phyloP scores from a whole-genome alignment of 2,113 vertebrate genomes.

The Protobothrops mucrosquamatus region DNA sequence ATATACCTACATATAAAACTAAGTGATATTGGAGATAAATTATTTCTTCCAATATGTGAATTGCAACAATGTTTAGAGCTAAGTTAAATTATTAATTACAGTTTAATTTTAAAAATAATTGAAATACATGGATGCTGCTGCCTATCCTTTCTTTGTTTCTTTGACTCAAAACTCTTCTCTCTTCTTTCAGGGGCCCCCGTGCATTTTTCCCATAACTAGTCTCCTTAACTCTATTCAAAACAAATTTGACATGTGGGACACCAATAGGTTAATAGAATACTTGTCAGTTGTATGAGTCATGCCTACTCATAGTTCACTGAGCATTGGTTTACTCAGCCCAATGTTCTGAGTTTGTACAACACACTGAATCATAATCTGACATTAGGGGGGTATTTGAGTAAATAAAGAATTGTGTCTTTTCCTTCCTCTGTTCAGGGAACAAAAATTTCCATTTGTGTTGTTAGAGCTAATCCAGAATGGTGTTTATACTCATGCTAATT shows the following conservation, averaged over 20 bases:
- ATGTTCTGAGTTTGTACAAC: background rate
- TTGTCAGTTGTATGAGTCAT: background rate
- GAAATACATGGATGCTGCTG: background rate
- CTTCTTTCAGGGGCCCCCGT: background rate
- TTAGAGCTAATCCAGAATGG: background rate
- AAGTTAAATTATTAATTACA: background rate
- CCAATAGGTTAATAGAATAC: too few relatives aligned
- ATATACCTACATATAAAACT: too few relatives aligned
- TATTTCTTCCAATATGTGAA: background rate
- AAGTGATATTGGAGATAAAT: too few relatives aligned
- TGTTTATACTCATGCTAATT: background rate
- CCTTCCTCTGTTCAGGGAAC: background rate
- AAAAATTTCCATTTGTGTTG: background rate
- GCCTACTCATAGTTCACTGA: background rate
- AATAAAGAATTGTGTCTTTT: conserved; percentile 14
- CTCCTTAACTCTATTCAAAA: background rate
- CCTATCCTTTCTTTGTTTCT: background rate
- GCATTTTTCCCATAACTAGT: background rate
- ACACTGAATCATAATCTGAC: background rate
- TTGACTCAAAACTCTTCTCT: background rate
- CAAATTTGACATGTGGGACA: background rate
- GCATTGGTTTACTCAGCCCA: background rate
- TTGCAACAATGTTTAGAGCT: background rate
- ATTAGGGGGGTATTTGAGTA: background rate
- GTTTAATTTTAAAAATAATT: background rate